phyloP scores from a whole-genome alignment of 2,113 vertebrate genomes.

The Oreocharis arfaki region DNA sequence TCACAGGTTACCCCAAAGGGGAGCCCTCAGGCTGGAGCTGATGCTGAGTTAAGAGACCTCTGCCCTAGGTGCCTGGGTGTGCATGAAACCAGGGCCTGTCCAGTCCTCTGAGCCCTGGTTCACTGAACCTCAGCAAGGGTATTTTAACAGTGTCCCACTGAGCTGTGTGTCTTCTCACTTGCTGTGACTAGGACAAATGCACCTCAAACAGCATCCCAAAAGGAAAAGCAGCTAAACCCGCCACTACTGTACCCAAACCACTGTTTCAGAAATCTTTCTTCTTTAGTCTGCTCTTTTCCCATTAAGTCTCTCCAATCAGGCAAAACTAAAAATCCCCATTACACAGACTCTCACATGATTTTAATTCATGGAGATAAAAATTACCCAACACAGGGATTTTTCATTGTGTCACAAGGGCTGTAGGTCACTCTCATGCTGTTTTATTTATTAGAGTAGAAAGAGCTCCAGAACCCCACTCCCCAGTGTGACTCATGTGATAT shows the following conservation, averaged over 20 bases:
- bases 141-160: not conserved
- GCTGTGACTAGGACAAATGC: not conserved
- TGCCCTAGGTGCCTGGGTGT: not conserved
- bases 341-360: not conserved
- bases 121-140: rapidly evolving
- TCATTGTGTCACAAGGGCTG: not conserved
- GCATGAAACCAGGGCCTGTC: not conserved
- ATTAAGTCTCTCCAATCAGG: not conserved
- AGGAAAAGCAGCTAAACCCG: not conserved
- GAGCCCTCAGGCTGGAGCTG: not conserved
- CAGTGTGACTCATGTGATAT: rapidly evolving
- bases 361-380: not conserved
- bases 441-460: not conserved
- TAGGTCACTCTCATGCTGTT: not conserved
- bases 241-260: not conserved
- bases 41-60: not conserved
- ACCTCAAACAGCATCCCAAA: not conserved
- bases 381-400: not conserved
- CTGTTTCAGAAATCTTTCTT: not conserved
- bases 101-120: not conserved
- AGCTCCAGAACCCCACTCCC: not conserved
- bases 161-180: not conserved
- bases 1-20: rapidly evolving
- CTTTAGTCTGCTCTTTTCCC: not conserved
- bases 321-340: slow-evolving; percentile 38